A percentile compares a stretch with the other conserved stretches of the same genome.
phyloP scores from a whole-genome alignment of 2,797 vertebrate species.

The Aplochiton taeniatus region DNA sequence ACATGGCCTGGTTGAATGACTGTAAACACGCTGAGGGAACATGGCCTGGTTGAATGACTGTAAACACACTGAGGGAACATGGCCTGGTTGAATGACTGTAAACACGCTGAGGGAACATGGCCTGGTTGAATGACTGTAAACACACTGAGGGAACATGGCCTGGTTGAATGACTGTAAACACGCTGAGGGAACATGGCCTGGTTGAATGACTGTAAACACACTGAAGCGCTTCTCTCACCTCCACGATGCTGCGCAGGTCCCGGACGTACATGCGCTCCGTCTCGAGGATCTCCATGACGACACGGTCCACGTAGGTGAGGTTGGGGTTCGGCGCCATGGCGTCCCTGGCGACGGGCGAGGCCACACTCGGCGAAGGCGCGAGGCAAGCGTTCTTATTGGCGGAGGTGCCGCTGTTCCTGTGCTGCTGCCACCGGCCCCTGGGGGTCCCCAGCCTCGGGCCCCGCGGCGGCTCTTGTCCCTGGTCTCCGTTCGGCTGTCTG shows the following conservation, averaged over 20 bases:
- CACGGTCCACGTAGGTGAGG: conserved; percentile 89
- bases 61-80: no score
- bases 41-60: no score
- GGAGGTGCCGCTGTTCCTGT: conserved; percentile 36
- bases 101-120: no score
- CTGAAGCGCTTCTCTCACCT: conserved; percentile 76
- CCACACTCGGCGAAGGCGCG: conserved; percentile 36
- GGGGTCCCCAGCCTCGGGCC: conserved; percentile 35
- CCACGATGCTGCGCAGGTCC: conserved; percentile 92
- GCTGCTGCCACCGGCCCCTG: conserved; percentile 43
- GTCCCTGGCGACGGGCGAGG: conserved; percentile 73
- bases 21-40: no score
- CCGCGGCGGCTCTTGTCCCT: conserved; percentile 7
- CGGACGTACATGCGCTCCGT: conserved; percentile 93
- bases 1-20: no score
- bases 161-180: no score
- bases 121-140: no score
- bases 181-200: no score
- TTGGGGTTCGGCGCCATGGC: conserved; percentile 77
- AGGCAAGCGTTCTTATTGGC: conserved; percentile 74
- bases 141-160: no score
- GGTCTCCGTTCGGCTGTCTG: conserved; percentile 13
- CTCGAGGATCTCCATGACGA: conserved; percentile 95
- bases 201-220: no score
- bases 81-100: no score